These are phyloP conservation scores for Synanthedon vespiformis DNA, from an alignment of 2,888 invertebrate genomes.

Conservation along the genomic window DNA sequence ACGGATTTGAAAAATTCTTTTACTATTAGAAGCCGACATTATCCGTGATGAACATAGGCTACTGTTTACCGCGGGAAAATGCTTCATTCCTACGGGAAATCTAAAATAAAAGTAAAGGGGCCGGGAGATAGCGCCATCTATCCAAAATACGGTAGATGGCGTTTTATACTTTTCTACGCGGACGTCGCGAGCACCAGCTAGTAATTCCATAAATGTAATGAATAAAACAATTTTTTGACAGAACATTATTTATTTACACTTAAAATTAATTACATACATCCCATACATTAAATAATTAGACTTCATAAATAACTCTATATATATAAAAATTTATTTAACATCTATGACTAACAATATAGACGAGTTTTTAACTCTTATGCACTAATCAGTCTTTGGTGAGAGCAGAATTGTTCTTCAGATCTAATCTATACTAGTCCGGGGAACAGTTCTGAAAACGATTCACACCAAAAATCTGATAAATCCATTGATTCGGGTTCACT, in stretches of 20 bases:
- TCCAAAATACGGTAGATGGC: too few relatives aligned
- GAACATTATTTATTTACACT: constrained; percentile 32
- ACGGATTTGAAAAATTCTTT: too few relatives aligned
- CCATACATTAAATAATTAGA: constrained; percentile 21
- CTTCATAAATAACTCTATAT: background rate
- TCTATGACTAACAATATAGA: constrained; percentile 8
- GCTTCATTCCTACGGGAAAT: too few relatives aligned
- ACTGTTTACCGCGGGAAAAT: too few relatives aligned
- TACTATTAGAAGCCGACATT: too few relatives aligned
- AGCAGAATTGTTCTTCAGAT: constrained; percentile 22
- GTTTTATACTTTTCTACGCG: too few relatives aligned
- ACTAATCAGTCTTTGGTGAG: constrained; percentile 65
- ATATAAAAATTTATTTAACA: background rate
- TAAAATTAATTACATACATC: constrained; percentile 34
- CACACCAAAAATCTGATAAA: constrained; percentile 78
- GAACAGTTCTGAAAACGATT: constrained; percentile 82
- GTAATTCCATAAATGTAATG: background rate
- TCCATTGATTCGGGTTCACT: constrained; percentile 60
- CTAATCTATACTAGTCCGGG: constrained; percentile 77
- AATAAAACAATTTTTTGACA: constrained; percentile 10
- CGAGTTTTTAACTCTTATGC: constrained; percentile 18
- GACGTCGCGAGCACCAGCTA: too few relatives aligned
- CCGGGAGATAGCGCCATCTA: too few relatives aligned
- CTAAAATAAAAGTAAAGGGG: too few relatives aligned
- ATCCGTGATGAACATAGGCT: too few relatives aligned